Percentiles rank a stretch among this genome's conserved stretches.
phyloP scores from a whole-genome alignment of 2,888 invertebrate genomes.

The Mythimna ferrago region DNA sequence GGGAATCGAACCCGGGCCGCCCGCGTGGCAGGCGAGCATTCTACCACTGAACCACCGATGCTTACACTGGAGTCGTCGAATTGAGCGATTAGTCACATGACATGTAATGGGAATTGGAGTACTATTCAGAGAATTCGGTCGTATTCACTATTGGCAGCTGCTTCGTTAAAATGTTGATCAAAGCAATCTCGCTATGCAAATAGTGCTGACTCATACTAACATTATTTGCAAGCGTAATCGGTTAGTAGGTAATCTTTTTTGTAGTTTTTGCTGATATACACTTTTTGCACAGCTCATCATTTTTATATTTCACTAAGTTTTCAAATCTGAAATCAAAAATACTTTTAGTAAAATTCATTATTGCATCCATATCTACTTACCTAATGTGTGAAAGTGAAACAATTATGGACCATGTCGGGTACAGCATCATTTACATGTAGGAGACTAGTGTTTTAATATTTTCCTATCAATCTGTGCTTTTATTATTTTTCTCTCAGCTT shows the following conservation, averaged over 20 bases:
- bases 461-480: too few species aligned
- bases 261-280: slow-evolving; percentile 1
- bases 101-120: neutral
- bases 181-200: slow-evolving; percentile 40
- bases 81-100: neutral
- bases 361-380: too few species aligned
- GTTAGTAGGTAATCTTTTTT: slow-evolving; percentile 18
- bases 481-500: too few species aligned
- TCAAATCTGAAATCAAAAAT: too few species aligned
- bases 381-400: too few species aligned
- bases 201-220: slow-evolving; percentile 23
- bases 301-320: neutral
- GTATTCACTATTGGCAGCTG: slow-evolving; percentile 12
- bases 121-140: neutral
- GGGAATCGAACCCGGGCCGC: slow-evolving; percentile 89
- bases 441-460: too few species aligned
- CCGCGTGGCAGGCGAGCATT: slow-evolving; percentile 91
- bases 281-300: neutral
- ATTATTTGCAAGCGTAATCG: slow-evolving; percentile 23
- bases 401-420: too few species aligned
- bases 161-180: slow-evolving; percentile 31
- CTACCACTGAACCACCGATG: slow-evolving; percentile 91
- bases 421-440: too few species aligned
- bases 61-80: slow-evolving; percentile 35
- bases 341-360: too few species aligned